Percentiles rank a stretch among this genome's conserved stretches.
Evolutionary conservation across 2,797 vertebrate species (phyloP).

Genomic region (Urosaurus nigricauda): DNA sequence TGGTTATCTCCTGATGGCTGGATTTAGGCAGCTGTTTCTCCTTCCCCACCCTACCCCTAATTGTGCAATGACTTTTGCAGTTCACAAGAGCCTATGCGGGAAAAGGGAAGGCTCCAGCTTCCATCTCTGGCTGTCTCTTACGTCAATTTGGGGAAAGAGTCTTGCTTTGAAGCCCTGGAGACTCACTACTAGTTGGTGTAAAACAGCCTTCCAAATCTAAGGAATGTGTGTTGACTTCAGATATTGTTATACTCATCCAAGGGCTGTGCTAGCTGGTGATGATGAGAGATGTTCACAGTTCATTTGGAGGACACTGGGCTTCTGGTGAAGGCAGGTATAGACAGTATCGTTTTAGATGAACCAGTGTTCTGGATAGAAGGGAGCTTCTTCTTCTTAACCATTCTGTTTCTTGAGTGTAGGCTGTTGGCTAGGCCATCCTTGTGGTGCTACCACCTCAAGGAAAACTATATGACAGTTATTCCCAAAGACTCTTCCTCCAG

Average conservation of each 20-base stretch:
- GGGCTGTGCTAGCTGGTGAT: not conserved
- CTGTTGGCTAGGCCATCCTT: not conserved
- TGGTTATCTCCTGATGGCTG: slow-evolving; percentile 38
- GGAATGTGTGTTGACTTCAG: not conserved
- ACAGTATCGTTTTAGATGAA: not conserved
- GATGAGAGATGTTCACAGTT: not conserved
- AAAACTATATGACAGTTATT: not conserved
- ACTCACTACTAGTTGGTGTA: not conserved
- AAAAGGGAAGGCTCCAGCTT: not conserved
- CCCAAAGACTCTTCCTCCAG: no score
- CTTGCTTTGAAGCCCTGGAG: not conserved
- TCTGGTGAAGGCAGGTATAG: not conserved
- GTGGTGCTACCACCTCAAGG: not conserved
- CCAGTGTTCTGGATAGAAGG: not conserved
- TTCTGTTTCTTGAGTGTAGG: not conserved
- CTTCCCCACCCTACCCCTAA: slow-evolving; percentile 2
- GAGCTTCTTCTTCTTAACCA: not conserved
- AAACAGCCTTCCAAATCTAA: not conserved
- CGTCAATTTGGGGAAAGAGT: not conserved
- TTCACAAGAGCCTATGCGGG: not conserved
- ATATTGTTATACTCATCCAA: no score
- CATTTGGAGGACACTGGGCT: not conserved
- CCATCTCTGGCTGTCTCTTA: not conserved
- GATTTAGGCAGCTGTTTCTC: not conserved
- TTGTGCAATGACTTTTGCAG: slow-evolving; percentile 5